Evolutionary conservation across 2,888 invertebrate genomes (phyloP).

Genomic region (Netelia inedita): DNA sequence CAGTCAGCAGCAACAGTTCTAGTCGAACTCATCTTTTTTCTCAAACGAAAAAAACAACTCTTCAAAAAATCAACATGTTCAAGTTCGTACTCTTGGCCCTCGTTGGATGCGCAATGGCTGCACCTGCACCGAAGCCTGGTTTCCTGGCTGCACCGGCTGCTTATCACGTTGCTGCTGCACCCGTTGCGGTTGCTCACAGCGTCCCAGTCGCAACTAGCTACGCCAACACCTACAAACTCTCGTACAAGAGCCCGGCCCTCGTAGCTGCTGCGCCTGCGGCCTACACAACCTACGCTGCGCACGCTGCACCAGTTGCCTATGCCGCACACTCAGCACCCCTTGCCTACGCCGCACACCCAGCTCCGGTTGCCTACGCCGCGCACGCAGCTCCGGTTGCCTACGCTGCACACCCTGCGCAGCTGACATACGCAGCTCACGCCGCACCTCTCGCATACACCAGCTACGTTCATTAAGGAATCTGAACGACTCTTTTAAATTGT

Average conservation of each 20-base stretch:
- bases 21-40: slow-evolving; percentile 12
- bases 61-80: slow-evolving; percentile 71
- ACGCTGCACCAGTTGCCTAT: slow-evolving; percentile 82
- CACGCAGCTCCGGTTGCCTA: slow-evolving; percentile 79
- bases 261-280: slow-evolving; percentile 78
- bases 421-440: slow-evolving; percentile 73
- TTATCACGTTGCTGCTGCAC: slow-evolving; percentile 80
- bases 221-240: slow-evolving; percentile 88
- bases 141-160: slow-evolving; percentile 72
- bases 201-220: slow-evolving; percentile 87
- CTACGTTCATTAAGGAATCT: slow-evolving; percentile 54
- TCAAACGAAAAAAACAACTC: slow-evolving; percentile 22
- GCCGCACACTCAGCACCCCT: slow-evolving; percentile 77
- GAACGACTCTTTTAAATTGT: not conserved
- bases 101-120: slow-evolving; percentile 84
- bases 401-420: slow-evolving; percentile 74
- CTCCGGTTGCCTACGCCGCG: slow-evolving; percentile 82
- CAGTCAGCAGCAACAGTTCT: slow-evolving; percentile 51
- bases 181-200: slow-evolving; percentile 86
- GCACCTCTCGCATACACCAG: slow-evolving; percentile 59
- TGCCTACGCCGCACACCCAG: slow-evolving; percentile 75
- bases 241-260: slow-evolving; percentile 77
- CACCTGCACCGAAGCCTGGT: slow-evolving; percentile 79
- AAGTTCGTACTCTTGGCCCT: slow-evolving; percentile 74
- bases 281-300: slow-evolving; percentile 77